Base-by-base conservation (phyloP, 2,888 invertebrate species). In the Rhogogaster chlorosoma region DNA sequence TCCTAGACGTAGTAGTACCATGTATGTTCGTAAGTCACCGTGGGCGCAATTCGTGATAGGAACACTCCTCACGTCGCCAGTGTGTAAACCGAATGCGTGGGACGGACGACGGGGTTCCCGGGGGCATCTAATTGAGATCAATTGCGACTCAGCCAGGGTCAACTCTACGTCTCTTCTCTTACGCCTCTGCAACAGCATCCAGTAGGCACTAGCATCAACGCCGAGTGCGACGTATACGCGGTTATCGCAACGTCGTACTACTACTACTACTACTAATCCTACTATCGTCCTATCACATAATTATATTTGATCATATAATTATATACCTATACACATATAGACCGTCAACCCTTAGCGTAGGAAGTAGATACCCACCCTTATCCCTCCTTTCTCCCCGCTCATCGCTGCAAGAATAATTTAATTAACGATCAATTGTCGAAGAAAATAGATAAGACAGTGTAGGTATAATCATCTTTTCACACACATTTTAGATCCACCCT, bases 131-230 rank as follows among this genome's bases (percentile, higher is more conserved):
- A 91, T 91, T 91, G 91, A 90, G 90, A 90, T 93, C 93, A 93
- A 93, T 93, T 93, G 93, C 92, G 91, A 89, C 91, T 90, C 90
- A 91, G 91, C 91, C 92, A 92, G 93, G 93, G 93, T 93, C 92
- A 93, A 93, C 91, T 91, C 90, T 67, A 57, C 67, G 82, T 61
- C 45, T 77, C 26, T 77, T n/a, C 77, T 49, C 9, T 73, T 67
- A 67, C 67, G 67, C 67, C 67, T 67, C 38, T 73, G 29, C 18
- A 67, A 36, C 12, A 42, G 42, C 45, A 15, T 45, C 45, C 45
- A 12, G 15, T 45, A 45, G 12, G 12, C 45, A 45, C 45, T 45
- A 45, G 12, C n/a, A 38, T 10, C 67, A 12, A 2, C 18, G 38
- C n/a, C 9, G 71, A 2, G 71, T 45, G 0, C 45, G 45, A 45